Base-by-base conservation (phyloP, 2,113 vertebrate genomes). In the Misgurnus anguillicaudatus region DNA sequence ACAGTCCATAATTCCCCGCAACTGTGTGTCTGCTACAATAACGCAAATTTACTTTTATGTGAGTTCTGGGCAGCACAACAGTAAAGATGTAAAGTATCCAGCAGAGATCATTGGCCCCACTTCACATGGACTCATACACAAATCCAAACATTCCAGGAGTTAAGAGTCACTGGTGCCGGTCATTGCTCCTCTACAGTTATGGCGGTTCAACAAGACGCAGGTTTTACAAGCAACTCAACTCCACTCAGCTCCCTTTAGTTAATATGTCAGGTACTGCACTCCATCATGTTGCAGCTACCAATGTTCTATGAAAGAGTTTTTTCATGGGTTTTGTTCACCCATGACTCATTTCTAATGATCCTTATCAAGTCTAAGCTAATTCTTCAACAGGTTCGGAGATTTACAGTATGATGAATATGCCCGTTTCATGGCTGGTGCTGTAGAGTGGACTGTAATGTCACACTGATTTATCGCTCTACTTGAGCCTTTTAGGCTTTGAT, bases 141-240 rank as follows among this genome's bases (percentile, higher is more conserved):
- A 68, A 86, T 39, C 57, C 48, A 62, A 69, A 77, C 80, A 45
- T 83, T 84, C 73, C 82, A 57, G 73, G 70, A 72, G 84, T 87
- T 85, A 86, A 88, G n/a, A 87, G 64, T 76, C 68, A 55, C n/a
- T 71, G 76, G 79, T 84, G 78, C 51, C 81, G 75, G 80, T 87
- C 76, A 75, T 55, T 42, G 55, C 70, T 4, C 65, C 65, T 47
- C 72, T 84, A 84, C 73, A 76, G 71, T 69, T 85, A 71, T 45
- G 53, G 42, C 75, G 79, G 51, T 75, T 13, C 86, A 77, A 83
- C 48, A 61, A 66, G 83, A 69, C 21, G 19, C 53, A 75, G 42
- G 62, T 21, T 90, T 90, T 90, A 89, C 77, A 77, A 84, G 86
- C 85, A 60, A 60, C 78, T 84, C 67, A 83, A 82, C 51, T 72